These are phyloP conservation scores for Aulostomus chinensis DNA, from an alignment of 2,797 vertebrate species.

Conservation along the genomic window DNA sequence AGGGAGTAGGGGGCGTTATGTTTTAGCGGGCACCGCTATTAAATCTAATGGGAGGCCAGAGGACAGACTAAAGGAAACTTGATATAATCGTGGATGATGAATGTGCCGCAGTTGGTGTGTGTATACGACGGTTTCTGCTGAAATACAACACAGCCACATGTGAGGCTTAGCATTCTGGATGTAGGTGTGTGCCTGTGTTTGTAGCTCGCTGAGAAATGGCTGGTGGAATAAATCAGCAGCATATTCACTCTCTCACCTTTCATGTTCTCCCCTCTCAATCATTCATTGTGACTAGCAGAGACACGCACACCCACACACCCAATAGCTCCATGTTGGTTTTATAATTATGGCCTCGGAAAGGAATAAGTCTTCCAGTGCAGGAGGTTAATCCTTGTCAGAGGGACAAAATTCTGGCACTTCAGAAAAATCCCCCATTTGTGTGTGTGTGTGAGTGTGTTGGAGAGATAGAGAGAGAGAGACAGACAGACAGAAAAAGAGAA, in stretches of 20 bases:
- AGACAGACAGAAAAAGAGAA: too few relatives aligned
- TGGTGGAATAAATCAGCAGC: slow-evolving; percentile 49
- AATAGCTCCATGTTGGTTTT: slow-evolving; percentile 18
- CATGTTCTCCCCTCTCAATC: slow-evolving; percentile 8
- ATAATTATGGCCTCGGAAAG: slow-evolving; percentile 27
- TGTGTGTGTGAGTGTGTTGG: neutral
- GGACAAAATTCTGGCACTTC: slow-evolving; percentile 13
- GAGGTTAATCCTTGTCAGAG: slow-evolving; percentile 39
- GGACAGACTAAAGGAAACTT: slow-evolving; percentile 27
- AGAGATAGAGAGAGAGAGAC: too few relatives aligned
- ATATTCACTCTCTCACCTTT: slow-evolving; percentile 30
- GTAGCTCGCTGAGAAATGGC: slow-evolving; percentile 29
- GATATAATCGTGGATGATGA: slow-evolving; percentile 41
- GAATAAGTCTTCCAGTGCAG: slow-evolving; percentile 16
- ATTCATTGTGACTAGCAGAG: slow-evolving; percentile 2
- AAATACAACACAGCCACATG: slow-evolving; percentile 21
- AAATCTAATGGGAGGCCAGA: slow-evolving; percentile 31
- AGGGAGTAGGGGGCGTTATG: slow-evolving; percentile 1
- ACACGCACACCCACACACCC: slow-evolving; percentile 16
- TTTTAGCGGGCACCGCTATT: slow-evolving; percentile 15
- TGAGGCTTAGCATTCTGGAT: slow-evolving; percentile 24
- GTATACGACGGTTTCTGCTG: slow-evolving; percentile 18
- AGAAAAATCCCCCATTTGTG: slow-evolving; percentile 10
- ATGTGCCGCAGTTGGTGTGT: slow-evolving; percentile 30
- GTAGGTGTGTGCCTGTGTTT: slow-evolving; percentile 8